Percentiles rank a stretch among this genome's conserved stretches.
Conservation (phyloP, 2,797 vertebrate genomes). For the Neosilurus mollespiculum region DNA sequence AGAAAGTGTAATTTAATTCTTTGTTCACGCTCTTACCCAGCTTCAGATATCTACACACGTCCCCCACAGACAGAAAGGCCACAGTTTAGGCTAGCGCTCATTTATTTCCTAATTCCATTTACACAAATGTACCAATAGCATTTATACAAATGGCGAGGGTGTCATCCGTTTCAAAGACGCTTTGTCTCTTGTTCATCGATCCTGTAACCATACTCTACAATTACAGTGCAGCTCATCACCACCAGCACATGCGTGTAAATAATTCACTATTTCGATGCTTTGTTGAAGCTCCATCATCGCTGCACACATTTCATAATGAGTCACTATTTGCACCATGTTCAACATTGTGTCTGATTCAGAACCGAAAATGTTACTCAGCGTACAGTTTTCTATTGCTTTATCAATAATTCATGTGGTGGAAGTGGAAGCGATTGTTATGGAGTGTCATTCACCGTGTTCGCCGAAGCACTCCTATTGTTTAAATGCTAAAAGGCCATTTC, state of each 20-base stretch:
- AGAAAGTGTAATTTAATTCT: not conserved
- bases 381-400: constrained; percentile 32
- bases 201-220: constrained; percentile 50
- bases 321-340: constrained; percentile 50
- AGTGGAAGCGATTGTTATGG: constrained; percentile 37
- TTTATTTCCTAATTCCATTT: constrained; percentile 2
- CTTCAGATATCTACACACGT: not conserved
- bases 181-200: constrained; percentile 47
- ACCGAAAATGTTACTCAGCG: constrained; percentile 30
- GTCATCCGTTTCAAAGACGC: constrained; percentile 43
- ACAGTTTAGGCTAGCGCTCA: not conserved
- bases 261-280: constrained; percentile 54
- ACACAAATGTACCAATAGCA: constrained; percentile 12
- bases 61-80: constrained; percentile 1
- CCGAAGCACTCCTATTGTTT: constrained; percentile 38
- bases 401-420: constrained; percentile 47
- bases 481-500: constrained; percentile 36
- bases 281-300: constrained; percentile 50
- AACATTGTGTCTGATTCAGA: constrained; percentile 36
- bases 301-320: constrained; percentile 50
- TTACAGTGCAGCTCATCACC: constrained; percentile 42
- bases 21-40: not conserved
- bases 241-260: constrained; percentile 48
- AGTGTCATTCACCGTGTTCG: constrained; percentile 45
- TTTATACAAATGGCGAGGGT: constrained; percentile 30